A percentile compares a stretch with the other conserved stretches of the same genome.
Conservation (phyloP, 2,797 vertebrate species). For the Synaphobranchus kaupii region DNA sequence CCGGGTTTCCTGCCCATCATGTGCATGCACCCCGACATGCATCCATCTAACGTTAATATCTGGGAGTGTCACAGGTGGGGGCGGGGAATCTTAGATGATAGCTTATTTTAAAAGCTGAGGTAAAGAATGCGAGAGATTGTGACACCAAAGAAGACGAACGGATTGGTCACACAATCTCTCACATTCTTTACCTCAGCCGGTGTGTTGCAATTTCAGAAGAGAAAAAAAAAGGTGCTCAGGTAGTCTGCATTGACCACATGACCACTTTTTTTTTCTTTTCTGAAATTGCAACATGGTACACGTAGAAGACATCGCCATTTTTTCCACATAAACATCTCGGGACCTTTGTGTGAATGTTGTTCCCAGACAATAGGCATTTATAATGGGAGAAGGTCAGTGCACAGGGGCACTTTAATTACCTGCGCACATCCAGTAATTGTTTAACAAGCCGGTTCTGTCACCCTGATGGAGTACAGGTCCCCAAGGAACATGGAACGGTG, state of each 20-base stretch:
- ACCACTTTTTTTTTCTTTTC: not conserved
- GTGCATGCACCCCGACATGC: not conserved
- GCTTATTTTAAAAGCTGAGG: too few species aligned
- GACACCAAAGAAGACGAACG: too few species aligned
- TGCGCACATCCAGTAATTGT: constrained; percentile 56
- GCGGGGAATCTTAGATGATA: not conserved
- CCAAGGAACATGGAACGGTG: constrained; percentile 36
- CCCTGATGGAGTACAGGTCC: constrained; percentile 42
- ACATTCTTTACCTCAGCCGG: too few species aligned
- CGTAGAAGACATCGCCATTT: not conserved
- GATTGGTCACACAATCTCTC: too few species aligned
- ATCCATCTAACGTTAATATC: not conserved
- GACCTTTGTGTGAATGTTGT: not conserved
- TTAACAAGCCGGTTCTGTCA: constrained; percentile 52
- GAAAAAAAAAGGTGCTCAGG: too few species aligned
- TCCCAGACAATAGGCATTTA: constrained; percentile 60
- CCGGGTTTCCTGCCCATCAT: not conserved
- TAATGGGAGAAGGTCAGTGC: constrained; percentile 62
- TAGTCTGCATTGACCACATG: not conserved
- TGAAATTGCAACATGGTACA: not conserved
- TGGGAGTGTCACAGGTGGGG: not conserved
- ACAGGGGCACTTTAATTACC: constrained; percentile 63
- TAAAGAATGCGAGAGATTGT: too few species aligned
- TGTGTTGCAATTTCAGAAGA: too few species aligned
- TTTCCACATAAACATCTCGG: not conserved